phyloP scores from a whole-genome alignment of 2,888 invertebrate genomes.

The Tetanocera ferruginea region DNA sequence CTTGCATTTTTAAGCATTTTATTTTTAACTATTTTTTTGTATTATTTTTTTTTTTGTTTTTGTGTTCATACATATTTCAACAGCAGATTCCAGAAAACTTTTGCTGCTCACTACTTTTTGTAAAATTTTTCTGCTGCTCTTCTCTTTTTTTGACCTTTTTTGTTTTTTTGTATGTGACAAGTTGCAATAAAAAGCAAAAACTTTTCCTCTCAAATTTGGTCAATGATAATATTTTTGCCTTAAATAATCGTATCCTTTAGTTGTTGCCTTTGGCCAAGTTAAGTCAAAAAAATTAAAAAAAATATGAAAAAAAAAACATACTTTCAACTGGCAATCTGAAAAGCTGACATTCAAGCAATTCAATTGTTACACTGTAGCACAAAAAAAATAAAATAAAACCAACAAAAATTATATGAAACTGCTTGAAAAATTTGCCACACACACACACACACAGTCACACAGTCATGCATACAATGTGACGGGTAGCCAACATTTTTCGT shows the following conservation, averaged over 20 bases:
- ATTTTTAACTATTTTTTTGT: too few relatives aligned
- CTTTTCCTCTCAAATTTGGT: constrained; percentile 27
- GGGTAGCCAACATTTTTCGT: constrained; percentile 4
- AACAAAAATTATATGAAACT: not conserved
- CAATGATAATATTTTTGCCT: constrained; percentile 33
- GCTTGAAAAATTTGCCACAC: not conserved
- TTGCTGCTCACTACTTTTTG: not conserved
- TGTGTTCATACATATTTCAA: constrained; percentile 4
- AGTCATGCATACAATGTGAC: not conserved
- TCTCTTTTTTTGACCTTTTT: not conserved
- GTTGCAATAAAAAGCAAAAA: constrained; percentile 30
- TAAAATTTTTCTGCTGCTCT: not conserved
- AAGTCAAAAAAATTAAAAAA: not conserved
- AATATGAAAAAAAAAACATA: not conserved
- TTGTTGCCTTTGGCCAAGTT: not conserved
- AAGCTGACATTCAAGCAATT: constrained; percentile 25
- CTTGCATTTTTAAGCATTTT: too few relatives aligned
- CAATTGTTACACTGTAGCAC: constrained; percentile 16
- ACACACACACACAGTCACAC: not conserved
- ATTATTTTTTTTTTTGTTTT: not conserved
- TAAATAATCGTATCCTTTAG: constrained; percentile 29
- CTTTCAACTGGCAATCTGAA: constrained; percentile 4
- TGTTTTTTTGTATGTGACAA: not conserved
- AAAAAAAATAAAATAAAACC: not conserved
- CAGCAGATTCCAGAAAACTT: constrained; percentile 13